phyloP scores from a whole-genome alignment of 1,140 invertebrate genomes.

The Cryptotermes secundus region DNA sequence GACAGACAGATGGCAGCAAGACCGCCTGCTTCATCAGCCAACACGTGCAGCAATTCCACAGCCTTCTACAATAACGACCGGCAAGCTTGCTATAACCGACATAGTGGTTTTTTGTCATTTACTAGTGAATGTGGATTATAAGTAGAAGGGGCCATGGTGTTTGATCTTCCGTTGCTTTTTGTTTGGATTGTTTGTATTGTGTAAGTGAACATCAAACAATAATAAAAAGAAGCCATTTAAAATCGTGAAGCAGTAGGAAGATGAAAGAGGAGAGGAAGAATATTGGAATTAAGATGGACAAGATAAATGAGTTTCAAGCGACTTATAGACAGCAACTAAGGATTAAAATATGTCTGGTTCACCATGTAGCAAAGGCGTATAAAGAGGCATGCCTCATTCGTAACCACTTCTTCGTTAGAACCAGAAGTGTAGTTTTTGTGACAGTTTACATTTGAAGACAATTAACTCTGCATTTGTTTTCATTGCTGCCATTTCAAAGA shows the following conservation, averaged over 20 bases:
- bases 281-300: slow-evolving; percentile 27
- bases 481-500: not conserved
- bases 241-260: slow-evolving; percentile 14
- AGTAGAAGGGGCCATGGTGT: not conserved
- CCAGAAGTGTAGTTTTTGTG: not conserved
- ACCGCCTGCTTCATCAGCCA: not conserved
- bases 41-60: not conserved
- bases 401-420: not conserved
- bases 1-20: not conserved
- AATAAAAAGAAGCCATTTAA: slow-evolving; percentile 6
- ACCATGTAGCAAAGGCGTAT: not conserved
- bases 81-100: not conserved
- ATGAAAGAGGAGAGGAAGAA: not conserved
- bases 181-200: not conserved
- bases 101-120: slow-evolving; percentile 8
- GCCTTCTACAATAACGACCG: not conserved
- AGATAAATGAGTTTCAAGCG: slow-evolving; percentile 18
- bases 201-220: slow-evolving; percentile 9
- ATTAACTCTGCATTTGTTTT: not conserved
- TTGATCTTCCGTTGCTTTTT: not conserved
- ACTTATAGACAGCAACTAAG: not conserved
- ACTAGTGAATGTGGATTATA: slow-evolving; percentile 8
- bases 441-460: not conserved
- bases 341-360: not conserved
- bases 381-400: not conserved